phyloP scores from a whole-genome alignment of 2,888 invertebrate genomes.

The Andrena marginata region DNA sequence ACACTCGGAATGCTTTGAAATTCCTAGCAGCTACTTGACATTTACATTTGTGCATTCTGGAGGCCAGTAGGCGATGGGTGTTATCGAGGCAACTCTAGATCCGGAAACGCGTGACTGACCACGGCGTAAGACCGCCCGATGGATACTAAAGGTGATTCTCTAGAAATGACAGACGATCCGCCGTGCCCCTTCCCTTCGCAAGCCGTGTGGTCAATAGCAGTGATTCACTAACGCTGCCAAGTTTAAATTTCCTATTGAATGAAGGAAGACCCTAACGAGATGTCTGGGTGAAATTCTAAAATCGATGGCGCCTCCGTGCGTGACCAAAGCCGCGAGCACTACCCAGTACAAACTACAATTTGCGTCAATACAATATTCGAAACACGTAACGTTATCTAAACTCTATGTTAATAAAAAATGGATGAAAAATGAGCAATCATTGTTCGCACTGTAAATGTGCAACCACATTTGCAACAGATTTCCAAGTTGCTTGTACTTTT shows the following conservation, averaged over 20 bases:
- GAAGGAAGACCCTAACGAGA: conserved; percentile 45
- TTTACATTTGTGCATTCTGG: conserved; percentile 55
- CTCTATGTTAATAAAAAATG: too few species aligned
- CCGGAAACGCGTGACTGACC: conserved; percentile 73
- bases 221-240: conserved; percentile 52
- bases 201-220: conserved; percentile 63
- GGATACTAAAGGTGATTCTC: conserved; percentile 81
- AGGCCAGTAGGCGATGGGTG: not conserved
- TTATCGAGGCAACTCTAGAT: conserved; percentile 32
- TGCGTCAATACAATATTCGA: not conserved
- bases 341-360: not conserved
- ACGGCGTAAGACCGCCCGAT: conserved; percentile 76
- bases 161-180: conserved; percentile 80
- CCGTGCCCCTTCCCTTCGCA: conserved; percentile 65
- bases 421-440: too few species aligned
- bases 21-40: not conserved
- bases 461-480: too few species aligned
- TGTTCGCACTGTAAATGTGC: too few species aligned
- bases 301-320: conserved; percentile 20
- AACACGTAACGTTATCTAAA: not conserved
- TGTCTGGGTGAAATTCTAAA: conserved; percentile 28
- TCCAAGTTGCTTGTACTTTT: too few species aligned
- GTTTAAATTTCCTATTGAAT: conserved; percentile 53
- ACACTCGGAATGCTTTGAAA: not conserved
- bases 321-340: not conserved